These are phyloP conservation scores for Drosophila birchii DNA, from an alignment of 2,888 invertebrate species.

Conservation along the genomic window DNA sequence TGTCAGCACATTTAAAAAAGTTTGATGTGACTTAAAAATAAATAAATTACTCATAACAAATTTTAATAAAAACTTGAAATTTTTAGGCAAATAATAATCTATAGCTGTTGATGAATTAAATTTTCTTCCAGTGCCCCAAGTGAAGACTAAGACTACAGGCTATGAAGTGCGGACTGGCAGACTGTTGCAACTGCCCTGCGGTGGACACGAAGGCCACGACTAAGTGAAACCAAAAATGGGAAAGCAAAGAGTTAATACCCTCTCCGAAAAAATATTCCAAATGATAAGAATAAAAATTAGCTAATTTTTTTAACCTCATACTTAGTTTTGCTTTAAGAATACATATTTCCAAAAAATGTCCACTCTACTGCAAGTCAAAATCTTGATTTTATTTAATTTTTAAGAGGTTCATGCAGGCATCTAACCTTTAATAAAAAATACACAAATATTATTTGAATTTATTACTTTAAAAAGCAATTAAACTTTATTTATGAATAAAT, in stretches of 20 bases:
- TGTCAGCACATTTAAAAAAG: neutral
- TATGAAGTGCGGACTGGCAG: conserved; percentile 24
- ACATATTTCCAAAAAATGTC: neutral
- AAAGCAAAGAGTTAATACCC: neutral
- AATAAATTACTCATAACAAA: neutral
- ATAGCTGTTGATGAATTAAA: neutral
- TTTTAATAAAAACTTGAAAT: neutral
- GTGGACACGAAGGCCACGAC: conserved; percentile 61
- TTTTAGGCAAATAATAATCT: neutral
- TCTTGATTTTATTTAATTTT: too few relatives aligned
- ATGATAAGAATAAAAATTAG: neutral
- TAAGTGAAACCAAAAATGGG: neutral
- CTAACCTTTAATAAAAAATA: too few relatives aligned
- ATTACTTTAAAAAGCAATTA: neutral
- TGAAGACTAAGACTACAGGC: conserved; percentile 9
- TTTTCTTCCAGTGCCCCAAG: neutral
- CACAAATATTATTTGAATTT: too few relatives aligned
- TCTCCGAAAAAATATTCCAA: neutral
- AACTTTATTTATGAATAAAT: neutral
- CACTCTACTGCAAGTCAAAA: too few relatives aligned
- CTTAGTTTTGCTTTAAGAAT: neutral
- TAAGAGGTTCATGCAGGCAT: too few relatives aligned
- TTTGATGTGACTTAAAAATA: neutral
- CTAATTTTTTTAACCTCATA: too few relatives aligned
- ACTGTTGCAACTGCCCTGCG: conserved; percentile 46